phyloP scores from a whole-genome alignment of 2,888 invertebrate species.

The Nasonovia ribisnigri region DNA sequence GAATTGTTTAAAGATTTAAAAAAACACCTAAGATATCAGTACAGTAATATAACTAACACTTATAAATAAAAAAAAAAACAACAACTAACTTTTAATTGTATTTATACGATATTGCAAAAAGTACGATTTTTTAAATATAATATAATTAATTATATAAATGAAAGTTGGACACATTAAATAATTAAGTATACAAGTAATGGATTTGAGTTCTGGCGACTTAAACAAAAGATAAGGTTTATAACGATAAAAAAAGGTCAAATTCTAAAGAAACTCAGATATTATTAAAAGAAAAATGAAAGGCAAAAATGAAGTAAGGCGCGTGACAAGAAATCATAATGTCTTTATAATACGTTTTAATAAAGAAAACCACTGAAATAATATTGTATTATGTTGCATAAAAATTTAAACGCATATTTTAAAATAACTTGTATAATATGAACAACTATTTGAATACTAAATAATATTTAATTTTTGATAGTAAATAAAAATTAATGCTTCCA shows the following conservation, averaged over 20 bases:
- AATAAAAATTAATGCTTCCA: background rate
- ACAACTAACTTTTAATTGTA: background rate
- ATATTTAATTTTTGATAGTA: background rate
- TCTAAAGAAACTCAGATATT: background rate
- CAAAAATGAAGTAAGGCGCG: background rate
- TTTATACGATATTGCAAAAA: background rate
- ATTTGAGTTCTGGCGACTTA: background rate
- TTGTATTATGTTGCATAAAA: background rate
- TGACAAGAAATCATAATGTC: slow-evolving; percentile 39
- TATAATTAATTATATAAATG: background rate
- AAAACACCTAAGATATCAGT: background rate
- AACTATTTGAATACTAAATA: background rate
- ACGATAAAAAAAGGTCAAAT: slow-evolving; percentile 33
- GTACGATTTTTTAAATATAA: background rate
- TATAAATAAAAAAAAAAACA: background rate
- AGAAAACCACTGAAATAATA: background rate
- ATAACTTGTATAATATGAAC: background rate
- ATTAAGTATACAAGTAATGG: slow-evolving; percentile 10
- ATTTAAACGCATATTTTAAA: background rate
- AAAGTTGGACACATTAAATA: background rate
- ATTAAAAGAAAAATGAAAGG: background rate
- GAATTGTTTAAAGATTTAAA: background rate
- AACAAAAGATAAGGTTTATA: slow-evolving; percentile 11
- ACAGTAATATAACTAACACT: background rate
- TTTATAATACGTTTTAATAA: background rate